Percentiles rank a stretch among this genome's conserved stretches.
phyloP scores from a whole-genome alignment of 2,888 invertebrate species.

The Scaptomyza polygonia region DNA sequence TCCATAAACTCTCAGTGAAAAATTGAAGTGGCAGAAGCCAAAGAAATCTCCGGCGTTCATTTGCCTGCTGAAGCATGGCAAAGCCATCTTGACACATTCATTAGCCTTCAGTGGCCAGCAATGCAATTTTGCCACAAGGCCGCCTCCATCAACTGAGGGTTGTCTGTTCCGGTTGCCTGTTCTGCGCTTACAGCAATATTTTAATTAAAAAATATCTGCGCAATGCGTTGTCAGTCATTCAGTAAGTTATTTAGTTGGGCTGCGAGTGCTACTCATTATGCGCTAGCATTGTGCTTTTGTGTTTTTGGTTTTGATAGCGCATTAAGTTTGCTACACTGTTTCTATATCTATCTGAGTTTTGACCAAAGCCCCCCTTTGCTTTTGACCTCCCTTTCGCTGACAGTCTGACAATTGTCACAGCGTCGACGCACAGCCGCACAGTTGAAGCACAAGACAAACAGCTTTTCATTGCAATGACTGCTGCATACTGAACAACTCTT shows the following conservation, averaged over 20 bases:
- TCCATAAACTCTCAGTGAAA: conserved; percentile 65
- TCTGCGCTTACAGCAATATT: conserved; percentile 61
- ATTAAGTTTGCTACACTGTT: conserved; percentile 16
- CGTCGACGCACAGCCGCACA: conserved; percentile 31
- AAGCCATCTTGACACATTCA: conserved; percentile 71
- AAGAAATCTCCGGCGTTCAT: conserved; percentile 29
- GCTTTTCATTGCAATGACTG: conserved; percentile 31
- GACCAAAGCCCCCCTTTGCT: neutral
- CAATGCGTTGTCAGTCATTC: conserved; percentile 52
- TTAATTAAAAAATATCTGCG: conserved; percentile 72
- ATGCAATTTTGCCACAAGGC: conserved; percentile 44
- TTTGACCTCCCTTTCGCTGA: conserved; percentile 33
- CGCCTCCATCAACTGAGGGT: conserved; percentile 22
- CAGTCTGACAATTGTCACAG: conserved; percentile 67
- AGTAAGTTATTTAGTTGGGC: conserved; percentile 43
- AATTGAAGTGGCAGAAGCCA: conserved; percentile 12
- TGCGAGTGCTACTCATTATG: conserved; percentile 49
- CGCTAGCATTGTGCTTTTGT: conserved; percentile 45
- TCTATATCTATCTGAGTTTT: neutral
- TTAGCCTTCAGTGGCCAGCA: conserved; percentile 44
- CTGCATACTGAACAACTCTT: conserved; percentile 31
- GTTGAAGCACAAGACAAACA: conserved; percentile 57
- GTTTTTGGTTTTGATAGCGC: conserved; percentile 34
- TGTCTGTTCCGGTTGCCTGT: conserved; percentile 19
- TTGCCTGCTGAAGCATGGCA: conserved; percentile 31